Evolutionary conservation across 2,888 invertebrate genomes (phyloP), one percentile per base, ranked within the genome.

Genomic region (Tachina fera): DNA sequence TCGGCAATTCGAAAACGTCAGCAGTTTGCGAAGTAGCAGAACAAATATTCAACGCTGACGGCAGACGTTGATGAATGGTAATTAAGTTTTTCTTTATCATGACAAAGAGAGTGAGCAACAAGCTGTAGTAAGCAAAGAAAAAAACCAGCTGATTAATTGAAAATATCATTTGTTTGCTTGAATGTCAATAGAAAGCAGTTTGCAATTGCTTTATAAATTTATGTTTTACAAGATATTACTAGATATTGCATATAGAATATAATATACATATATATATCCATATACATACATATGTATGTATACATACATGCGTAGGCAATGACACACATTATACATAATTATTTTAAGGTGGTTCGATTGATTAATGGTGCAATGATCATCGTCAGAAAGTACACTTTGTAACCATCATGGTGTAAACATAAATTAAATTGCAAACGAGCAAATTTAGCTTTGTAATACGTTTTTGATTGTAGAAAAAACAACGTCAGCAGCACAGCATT

Each of bases 401-500:
- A 19, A 68, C 22, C n/a, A 71, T 71, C 63, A 80, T 80, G 67
- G 63, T 53, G 80, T 67, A 80, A 84, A 68, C 67, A 67, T 22
- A 76, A 76, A 61, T 51, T 31, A 41, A 81, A 78, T 56, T 75
- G 68, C 75, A 65, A 83, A 79, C 58, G 43, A 84, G 49, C 70
- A 80, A 70, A 67, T 19, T 65, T 70, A 65, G 60, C 9, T 49
- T n/a, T 31, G 1, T 39, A 19, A 14, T 56, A 11, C 60, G 51
- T 63, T 47, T 71, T n/a, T 43, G 58, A 13, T 76, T 58, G 31
- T 31, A 31, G 68, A 70, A 84, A 80, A 79, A 39, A 22, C 67
- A 75, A 86, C 86, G 86, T 83, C 75, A 86, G 79, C 86, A 83
- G 86, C 86, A 76, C 82, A 72, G 85, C 85, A 39, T 60, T 67